Conservation (phyloP, 2,113 vertebrate species). For the Hymenochirus boettgeri region DNA sequence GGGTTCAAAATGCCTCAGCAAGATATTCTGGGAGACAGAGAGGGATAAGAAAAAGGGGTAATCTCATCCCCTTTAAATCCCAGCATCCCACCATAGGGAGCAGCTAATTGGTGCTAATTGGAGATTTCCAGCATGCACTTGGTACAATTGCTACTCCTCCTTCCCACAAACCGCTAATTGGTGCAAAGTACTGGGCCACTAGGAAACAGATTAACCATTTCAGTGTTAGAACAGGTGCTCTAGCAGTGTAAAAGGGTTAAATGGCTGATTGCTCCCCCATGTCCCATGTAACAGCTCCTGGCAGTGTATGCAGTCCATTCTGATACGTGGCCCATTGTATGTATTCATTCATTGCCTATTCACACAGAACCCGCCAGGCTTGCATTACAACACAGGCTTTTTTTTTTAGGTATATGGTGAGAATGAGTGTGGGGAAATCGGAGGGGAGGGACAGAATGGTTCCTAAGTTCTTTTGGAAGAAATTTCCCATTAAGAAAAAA, state of each 20-base stretch:
- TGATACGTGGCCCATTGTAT: slow-evolving; percentile 59
- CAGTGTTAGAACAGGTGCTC: slow-evolving; percentile 46
- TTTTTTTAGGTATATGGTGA: slow-evolving; percentile 15
- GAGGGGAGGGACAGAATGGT: neutral
- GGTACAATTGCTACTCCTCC: slow-evolving; percentile 81
- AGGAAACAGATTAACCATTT: slow-evolving; percentile 26
- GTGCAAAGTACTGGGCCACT: slow-evolving; percentile 63
- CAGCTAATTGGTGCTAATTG: slow-evolving; percentile 92
- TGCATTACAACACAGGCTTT: slow-evolving; percentile 54
- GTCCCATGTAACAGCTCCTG: slow-evolving; percentile 64
- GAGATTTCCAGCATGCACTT: slow-evolving; percentile 88
- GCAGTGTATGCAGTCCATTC: slow-evolving; percentile 44
- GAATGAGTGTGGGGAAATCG: slow-evolving; percentile 34
- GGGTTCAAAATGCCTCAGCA: slow-evolving; percentile 53
- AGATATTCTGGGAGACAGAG: slow-evolving; percentile 67
- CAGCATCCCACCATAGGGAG: slow-evolving; percentile 73
- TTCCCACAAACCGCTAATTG: slow-evolving; percentile 88
- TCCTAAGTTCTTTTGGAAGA: slow-evolving; percentile 18
- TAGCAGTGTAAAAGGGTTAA: slow-evolving; percentile 47
- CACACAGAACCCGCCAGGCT: slow-evolving; percentile 57
- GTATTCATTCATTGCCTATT: slow-evolving; percentile 68
- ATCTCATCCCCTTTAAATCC: slow-evolving; percentile 49
- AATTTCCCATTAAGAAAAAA: slow-evolving; percentile 17
- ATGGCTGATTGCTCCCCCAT: slow-evolving; percentile 65
- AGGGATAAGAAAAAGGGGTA: slow-evolving; percentile 34